A percentile compares a stretch with the other conserved stretches of the same genome.
Conservation (phyloP, 1,140 invertebrate genomes). For the Zaprionus inermis region DNA sequence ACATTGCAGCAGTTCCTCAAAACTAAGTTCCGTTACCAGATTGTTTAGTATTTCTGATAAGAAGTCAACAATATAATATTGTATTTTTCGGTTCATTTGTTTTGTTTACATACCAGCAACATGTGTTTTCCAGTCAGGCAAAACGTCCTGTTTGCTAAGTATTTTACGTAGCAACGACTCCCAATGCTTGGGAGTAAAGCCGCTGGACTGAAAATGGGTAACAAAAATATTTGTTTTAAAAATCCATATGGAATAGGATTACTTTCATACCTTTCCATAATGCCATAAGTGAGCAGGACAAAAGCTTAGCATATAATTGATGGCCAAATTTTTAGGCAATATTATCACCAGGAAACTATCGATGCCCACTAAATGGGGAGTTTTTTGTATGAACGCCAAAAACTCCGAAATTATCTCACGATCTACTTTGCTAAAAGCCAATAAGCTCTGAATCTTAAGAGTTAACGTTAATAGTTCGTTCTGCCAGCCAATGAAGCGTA, state of each 20-base stretch:
- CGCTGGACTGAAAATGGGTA: constrained; percentile 67
- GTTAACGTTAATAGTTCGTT: constrained; percentile 76
- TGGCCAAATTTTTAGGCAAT: constrained; percentile 77
- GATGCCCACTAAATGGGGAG: constrained; percentile 75
- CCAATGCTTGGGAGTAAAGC: constrained; percentile 80
- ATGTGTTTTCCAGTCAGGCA: constrained; percentile 76
- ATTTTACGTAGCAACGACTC: constrained; percentile 77
- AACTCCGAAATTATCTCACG: constrained; percentile 79
- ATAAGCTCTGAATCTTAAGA: constrained; percentile 76
- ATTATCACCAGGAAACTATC: constrained; percentile 80
- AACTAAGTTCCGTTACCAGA: constrained; percentile 71
- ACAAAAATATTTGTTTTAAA: neutral
- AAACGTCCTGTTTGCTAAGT: constrained; percentile 69
- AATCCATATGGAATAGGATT: neutral
- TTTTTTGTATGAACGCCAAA: constrained; percentile 78
- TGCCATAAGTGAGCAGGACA: constrained; percentile 77
- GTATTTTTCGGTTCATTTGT: neutral
- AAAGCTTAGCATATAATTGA: constrained; percentile 79
- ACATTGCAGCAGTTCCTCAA: constrained; percentile 79
- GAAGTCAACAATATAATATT: neutral
- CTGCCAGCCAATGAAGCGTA: constrained; percentile 75
- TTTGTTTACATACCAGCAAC: constrained; percentile 57
- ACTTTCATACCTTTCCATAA: constrained; percentile 71
- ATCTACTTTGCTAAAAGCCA: constrained; percentile 71
- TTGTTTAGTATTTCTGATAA: constrained; percentile 77